Conservation (phyloP, 2,888 invertebrate genomes). For the Charanyca ferruginea region DNA sequence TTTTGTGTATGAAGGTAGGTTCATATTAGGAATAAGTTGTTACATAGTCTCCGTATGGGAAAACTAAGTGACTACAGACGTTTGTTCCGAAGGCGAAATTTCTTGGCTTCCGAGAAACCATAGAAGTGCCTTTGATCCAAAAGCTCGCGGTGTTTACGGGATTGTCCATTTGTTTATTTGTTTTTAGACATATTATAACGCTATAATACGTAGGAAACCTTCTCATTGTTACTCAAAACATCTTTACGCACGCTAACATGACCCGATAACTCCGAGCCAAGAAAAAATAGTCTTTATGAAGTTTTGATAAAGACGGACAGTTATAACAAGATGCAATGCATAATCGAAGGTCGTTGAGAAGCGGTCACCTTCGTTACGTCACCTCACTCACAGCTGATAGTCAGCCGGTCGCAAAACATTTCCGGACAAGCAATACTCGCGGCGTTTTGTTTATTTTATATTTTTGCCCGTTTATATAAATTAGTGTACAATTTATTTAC, state of each 20-base stretch:
- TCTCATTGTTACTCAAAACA: slow-evolving; percentile 41
- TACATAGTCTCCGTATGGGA: not conserved
- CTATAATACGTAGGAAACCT: slow-evolving; percentile 37
- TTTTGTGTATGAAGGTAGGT: not conserved
- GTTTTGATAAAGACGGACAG: slow-evolving; percentile 4
- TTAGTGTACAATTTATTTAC: slow-evolving; percentile 11
- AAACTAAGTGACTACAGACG: not conserved
- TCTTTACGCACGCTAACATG: slow-evolving; percentile 28
- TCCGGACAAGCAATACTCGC: slow-evolving; percentile 38
- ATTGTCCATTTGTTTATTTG: not conserved
- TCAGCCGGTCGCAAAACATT: slow-evolving; percentile 31
- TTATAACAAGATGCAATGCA: slow-evolving; percentile 18
- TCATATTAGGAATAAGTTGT: not conserved
- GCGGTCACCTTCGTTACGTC: slow-evolving; percentile 72
- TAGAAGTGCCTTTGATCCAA: slow-evolving; percentile 19
- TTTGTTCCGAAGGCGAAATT: not conserved
- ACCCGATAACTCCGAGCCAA: slow-evolving; percentile 6
- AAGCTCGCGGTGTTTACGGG: not conserved
- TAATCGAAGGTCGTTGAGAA: slow-evolving; percentile 59
- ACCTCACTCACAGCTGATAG: slow-evolving; percentile 65
- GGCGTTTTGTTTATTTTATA: slow-evolving; percentile 36
- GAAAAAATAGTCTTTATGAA: slow-evolving; percentile 22
- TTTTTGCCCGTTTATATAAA: slow-evolving; percentile 19
- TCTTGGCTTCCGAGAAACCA: slow-evolving; percentile 35
- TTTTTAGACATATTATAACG: not conserved